Percentiles rank a stretch among this genome's conserved stretches.
phyloP scores from a whole-genome alignment of 2,113 vertebrate genomes.

The Tachysurus fulvidraco region DNA sequence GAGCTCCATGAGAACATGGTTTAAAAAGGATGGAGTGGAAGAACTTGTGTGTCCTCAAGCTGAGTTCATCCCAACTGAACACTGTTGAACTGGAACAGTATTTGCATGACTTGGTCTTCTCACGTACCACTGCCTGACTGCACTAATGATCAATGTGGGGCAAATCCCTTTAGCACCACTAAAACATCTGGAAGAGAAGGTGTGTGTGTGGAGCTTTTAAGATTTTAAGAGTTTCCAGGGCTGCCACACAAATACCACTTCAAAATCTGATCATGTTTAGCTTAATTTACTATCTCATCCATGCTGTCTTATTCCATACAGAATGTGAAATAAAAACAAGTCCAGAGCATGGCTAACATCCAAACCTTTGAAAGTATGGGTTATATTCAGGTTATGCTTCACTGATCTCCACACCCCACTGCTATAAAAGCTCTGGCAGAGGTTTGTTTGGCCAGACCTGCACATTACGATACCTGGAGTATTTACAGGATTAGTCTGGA shows the following conservation, averaged over 20 bases:
- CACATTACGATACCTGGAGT: not conserved
- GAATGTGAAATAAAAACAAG: not conserved
- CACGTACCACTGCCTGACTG: not conserved
- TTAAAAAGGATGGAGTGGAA: not conserved
- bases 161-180: not conserved
- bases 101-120: not conserved
- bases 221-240: not conserved
- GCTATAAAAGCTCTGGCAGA: not conserved
- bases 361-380: not conserved
- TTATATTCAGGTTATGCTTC: conserved; percentile 2
- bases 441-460: conserved; percentile 6
- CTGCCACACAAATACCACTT: not conserved
- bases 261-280: not conserved
- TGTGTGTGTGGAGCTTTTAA: too few species aligned
- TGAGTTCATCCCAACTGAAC: not conserved
- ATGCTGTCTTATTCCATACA: not conserved
- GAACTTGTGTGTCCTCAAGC: not conserved
- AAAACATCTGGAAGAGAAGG: not conserved
- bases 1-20: not conserved
- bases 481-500: conserved; percentile 1
- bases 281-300: not conserved
- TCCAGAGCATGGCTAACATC: not conserved
- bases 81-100: not conserved
- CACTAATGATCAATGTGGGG: not conserved
- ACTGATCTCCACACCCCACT: not conserved